These are phyloP conservation scores for Ammodytes marinus DNA, from an alignment of 2,113 vertebrate genomes.

Conservation along the genomic window DNA sequence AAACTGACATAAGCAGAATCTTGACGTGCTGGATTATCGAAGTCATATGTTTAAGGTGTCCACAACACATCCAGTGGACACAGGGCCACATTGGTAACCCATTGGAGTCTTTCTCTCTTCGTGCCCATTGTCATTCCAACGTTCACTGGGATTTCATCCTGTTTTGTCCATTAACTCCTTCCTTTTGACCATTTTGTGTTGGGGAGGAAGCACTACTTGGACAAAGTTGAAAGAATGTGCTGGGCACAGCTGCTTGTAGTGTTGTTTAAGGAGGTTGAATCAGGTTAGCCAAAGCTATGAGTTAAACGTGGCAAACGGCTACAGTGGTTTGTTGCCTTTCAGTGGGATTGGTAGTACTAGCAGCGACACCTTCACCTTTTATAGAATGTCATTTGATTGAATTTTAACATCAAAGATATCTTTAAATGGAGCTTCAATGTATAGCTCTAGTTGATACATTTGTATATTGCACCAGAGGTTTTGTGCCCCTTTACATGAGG, in stretches of 20 bases:
- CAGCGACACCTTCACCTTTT: neutral
- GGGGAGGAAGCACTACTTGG: neutral
- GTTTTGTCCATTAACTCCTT: conserved; percentile 8
- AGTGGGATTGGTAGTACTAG: conserved; percentile 7
- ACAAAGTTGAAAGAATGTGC: conserved; percentile 11
- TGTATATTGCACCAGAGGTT: conserved; percentile 32
- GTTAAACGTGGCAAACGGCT: conserved; percentile 12
- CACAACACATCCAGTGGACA: neutral
- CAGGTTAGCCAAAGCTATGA: conserved; percentile 40
- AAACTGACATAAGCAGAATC: conserved; percentile 20
- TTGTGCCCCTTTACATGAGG: conserved; percentile 22
- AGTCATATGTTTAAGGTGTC: conserved; percentile 1
- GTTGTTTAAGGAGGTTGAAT: neutral
- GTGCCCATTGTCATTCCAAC: neutral
- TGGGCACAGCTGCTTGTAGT: conserved; percentile 7
- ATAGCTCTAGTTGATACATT: neutral
- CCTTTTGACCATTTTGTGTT: conserved; percentile 12
- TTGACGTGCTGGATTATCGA: neutral
- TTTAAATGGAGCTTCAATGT: conserved; percentile 3
- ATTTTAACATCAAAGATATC: conserved; percentile 26
- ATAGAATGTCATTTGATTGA: conserved; percentile 37
- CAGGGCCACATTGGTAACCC: neutral
- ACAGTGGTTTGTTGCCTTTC: conserved; percentile 24
- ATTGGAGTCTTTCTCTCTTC: neutral
- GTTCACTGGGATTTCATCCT: conserved; percentile 6